Conservation (phyloP, 2,113 vertebrate genomes). For the Prochilodus magdalenae region DNA sequence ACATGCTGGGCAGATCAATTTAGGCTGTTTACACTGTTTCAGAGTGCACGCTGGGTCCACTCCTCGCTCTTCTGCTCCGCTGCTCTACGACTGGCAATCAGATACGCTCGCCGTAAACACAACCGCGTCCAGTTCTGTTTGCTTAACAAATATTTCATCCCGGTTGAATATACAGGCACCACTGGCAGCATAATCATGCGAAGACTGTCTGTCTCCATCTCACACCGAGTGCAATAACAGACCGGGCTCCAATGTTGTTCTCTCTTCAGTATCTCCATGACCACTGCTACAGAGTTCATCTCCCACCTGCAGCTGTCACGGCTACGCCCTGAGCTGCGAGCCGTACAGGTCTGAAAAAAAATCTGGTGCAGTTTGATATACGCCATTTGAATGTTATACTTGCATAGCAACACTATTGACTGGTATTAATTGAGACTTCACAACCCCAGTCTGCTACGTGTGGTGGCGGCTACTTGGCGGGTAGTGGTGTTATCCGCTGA, state of each 20-base stretch:
- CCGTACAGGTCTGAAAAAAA: too few species aligned
- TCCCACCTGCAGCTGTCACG: neutral
- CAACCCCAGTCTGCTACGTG: too few species aligned
- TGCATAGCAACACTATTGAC: too few species aligned
- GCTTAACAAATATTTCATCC: neutral
- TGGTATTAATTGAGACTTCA: too few species aligned
- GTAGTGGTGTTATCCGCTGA: too few species aligned
- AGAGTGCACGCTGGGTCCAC: neutral
- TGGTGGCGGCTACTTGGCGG: too few species aligned
- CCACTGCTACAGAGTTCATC: neutral
- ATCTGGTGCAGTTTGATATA: too few species aligned
- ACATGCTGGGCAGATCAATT: neutral
- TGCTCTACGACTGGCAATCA: neutral
- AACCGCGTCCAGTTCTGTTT: neutral
- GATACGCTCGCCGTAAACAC: neutral
- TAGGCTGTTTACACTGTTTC: neutral
- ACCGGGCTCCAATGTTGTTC: neutral
- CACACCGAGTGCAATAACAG: neutral
- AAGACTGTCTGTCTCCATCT: neutral
- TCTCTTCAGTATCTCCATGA: neutral
- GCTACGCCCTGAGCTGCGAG: too few species aligned
- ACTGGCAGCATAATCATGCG: neutral
- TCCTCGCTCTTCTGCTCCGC: neutral
- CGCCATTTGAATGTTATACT: too few species aligned
- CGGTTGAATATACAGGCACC: neutral